Percentiles rank a stretch among this genome's conserved stretches.
These are phyloP conservation scores for Ceyx cyanopectus DNA, from an alignment of 2,113 vertebrate genomes.

Conservation along the genomic window DNA sequence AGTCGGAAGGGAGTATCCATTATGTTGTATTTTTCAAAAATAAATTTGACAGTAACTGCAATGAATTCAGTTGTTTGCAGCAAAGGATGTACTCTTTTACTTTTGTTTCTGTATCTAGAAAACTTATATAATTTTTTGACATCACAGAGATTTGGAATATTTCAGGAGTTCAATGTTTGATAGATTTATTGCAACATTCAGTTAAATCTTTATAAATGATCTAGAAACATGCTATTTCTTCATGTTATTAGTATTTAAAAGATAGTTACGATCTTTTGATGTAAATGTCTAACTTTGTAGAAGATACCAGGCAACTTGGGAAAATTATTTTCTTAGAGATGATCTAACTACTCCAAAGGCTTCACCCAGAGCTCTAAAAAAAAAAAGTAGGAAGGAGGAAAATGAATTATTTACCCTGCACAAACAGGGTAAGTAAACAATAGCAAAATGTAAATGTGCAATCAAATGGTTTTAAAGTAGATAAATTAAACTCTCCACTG, in stretches of 20 bases:
- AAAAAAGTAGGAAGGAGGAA: neutral
- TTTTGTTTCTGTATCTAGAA: neutral
- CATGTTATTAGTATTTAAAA: neutral
- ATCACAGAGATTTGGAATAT: neutral
- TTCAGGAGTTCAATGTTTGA: neutral
- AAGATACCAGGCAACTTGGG: neutral
- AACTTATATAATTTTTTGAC: neutral
- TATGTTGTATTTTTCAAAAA: fast-evolving
- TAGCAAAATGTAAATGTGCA: neutral
- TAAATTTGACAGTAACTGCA: neutral
- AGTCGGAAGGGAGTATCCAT: neutral
- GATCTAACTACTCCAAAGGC: neutral
- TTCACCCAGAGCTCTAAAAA: neutral
- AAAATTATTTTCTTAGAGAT: neutral
- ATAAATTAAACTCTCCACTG: neutral
- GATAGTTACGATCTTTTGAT: neutral
- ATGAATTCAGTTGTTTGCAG: neutral
- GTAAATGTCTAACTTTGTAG: neutral
- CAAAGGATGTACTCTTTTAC: neutral
- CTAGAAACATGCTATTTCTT: neutral
- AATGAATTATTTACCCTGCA: neutral
- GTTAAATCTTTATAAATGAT: neutral
- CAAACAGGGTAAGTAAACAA: neutral
- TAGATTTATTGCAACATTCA: neutral
- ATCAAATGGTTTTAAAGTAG: neutral